Percentiles rank a stretch among this genome's conserved stretches.
These are phyloP conservation scores for Drosophila parvula DNA, from an alignment of 1,140 invertebrate genomes.

Conservation along the genomic window DNA sequence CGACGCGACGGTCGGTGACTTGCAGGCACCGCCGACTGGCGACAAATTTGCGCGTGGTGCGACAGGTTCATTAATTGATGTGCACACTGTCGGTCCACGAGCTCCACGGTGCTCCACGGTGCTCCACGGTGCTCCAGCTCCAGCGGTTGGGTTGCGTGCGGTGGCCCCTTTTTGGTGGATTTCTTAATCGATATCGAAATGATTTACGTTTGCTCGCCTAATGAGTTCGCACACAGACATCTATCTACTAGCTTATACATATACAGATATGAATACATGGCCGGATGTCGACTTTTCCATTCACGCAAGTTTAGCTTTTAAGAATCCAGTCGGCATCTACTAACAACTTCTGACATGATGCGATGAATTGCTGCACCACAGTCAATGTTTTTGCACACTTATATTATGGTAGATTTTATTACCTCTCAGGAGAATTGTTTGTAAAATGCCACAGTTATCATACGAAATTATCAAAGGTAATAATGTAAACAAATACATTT, in stretches of 20 bases:
- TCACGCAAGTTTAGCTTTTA: conserved; percentile 60
- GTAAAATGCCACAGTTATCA: too few relatives aligned
- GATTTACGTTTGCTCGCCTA: conserved; percentile 78
- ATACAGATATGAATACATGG: neutral
- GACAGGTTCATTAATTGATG: conserved; percentile 81
- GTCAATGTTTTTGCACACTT: neutral
- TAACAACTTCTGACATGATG: conserved; percentile 68
- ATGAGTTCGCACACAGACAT: conserved; percentile 69
- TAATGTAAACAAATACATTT: conserved; percentile 37
- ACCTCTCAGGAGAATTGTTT: neutral
- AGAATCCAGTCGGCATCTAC: conserved; percentile 35
- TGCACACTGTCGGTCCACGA: conserved; percentile 71
- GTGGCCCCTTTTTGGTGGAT: conserved; percentile 68
- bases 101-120: conserved; percentile 29
- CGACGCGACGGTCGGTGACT: conserved; percentile 12
- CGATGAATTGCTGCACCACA: conserved; percentile 34
- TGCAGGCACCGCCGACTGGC: conserved; percentile 40
- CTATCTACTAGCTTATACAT: neutral
- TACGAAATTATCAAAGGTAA: neutral
- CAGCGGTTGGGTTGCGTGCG: conserved; percentile 62
- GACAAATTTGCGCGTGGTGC: conserved; percentile 75
- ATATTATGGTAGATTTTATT: neutral
- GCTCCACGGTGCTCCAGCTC: conserved; percentile 53
- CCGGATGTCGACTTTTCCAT: conserved; percentile 49
- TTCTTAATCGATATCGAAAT: conserved; percentile 81